Base-by-base conservation (phyloP, 2,888 invertebrate genomes). In the Rhagonycha lutea region DNA sequence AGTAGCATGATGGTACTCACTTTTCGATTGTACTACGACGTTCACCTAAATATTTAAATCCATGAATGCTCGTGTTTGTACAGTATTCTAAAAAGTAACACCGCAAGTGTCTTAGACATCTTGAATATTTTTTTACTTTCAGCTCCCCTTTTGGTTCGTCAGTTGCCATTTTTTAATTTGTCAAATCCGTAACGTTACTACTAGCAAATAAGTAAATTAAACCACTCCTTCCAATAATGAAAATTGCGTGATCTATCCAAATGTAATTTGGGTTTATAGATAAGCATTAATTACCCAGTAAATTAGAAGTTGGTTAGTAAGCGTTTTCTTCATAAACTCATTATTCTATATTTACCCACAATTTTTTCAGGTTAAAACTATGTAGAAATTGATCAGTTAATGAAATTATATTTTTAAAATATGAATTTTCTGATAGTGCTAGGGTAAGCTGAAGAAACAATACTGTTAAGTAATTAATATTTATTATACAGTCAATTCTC, bases 21-120 rank as follows among this genome's bases (percentile, higher is more conserved):
- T 32, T 87, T 82, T 89, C 88, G 65, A 85, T 80, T 14, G 84
- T 75, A 4, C 88, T 81, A 12, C 84, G 83, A 23, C 82, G 83
- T 79, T 88, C 88, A 10, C 87, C 87, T 81, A 88, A 83, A 80
- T 88, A 88, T 72, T 85, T 83, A 68, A 88, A 84, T 0, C 88
- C 88, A 79, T 88, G 88, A 11, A 88, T 83, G 28, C 87, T 85
- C 8, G 87, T 87, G 74, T 84, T 85, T 60, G 82, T 82, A 18
- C 85, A 83, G 76, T 84, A 88, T 78, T 86, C 86, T 4, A 23
- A 65, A 14, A 72, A 63, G 12, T 75, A 72, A 28, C 24, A 72
- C 11, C 26, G 24, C 9, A 32, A 11, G 28, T 75, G 71, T 60
- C 29, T 10, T 28, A 29, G 26, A 32, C 29, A 70, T 26, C 61